Base-by-base conservation (phyloP, 1,140 invertebrate species). In the Anagrus nilaparvatae region DNA sequence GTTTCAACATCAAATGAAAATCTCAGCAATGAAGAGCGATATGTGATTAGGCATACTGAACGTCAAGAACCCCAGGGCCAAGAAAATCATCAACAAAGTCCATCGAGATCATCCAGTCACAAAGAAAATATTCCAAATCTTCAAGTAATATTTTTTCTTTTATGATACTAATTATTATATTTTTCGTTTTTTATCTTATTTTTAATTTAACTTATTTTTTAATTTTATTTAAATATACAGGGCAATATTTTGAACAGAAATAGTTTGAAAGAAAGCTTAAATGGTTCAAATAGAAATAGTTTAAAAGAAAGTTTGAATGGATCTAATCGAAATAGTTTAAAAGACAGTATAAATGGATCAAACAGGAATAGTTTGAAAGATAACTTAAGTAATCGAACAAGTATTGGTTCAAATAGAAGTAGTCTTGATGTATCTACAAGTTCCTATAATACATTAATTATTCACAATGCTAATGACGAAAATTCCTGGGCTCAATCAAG, bases 41-140 rank as follows among this genome's bases (percentile, higher is more conserved):
- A 84, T 70, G 83, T 87, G 13, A 80, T 90, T 44, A 70, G 77
- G 46, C 84, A 87, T 48, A 88, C 81, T 12, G 78, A 84, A 13
- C 69, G 89, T 24, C 89, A 93, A 58, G 89, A 95, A 60, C 89
- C 89, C 9, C 89, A 93, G 64, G 89, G 89, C 5, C 87, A 93
- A 65, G 90, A 94, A 63, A 84, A 81, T 64, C 66, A 76, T 28
- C 73, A 73, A 47, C 71, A 74, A 48, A 67, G 65, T 41, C 66
- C 65, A 28, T 67, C 66, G 3, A 59, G 66, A 39, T 67, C 65
- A 32, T 69, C 66, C 48, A 69, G 66, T 52, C 65, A 65, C 38
- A 69, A 67, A 48, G 66, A 69, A 51, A 69, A 69, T 29, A 69
- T 69, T 63, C 66, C 66, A 54, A 69, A 67, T 54, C 67, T 67